A percentile compares a stretch with the other conserved stretches of the same genome.
Evolutionary conservation across 2,888 invertebrate genomes (phyloP).

Genomic region (Omphaloscelis lunosa): DNA sequence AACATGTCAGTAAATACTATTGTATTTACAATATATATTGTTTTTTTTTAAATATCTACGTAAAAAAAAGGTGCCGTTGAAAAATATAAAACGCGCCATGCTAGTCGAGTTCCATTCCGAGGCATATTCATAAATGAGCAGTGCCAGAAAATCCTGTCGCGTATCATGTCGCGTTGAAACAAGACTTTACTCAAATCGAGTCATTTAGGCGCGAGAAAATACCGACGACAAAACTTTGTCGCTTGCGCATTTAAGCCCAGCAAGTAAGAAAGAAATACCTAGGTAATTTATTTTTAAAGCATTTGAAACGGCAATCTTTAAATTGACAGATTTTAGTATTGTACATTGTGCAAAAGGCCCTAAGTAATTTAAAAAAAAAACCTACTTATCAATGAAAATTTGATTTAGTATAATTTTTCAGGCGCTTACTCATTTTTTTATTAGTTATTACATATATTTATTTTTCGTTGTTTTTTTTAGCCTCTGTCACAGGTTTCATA

Average conservation of each 20-base stretch:
- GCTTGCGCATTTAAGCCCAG: neutral
- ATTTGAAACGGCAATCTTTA: constrained; percentile 1
- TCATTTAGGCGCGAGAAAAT: constrained; percentile 4
- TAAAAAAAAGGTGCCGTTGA: neutral
- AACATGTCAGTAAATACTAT: constrained; percentile 19
- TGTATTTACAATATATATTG: neutral
- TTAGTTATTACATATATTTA: neutral
- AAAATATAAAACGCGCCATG: constrained; percentile 14
- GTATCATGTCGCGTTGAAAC: constrained; percentile 5
- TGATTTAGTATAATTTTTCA: neutral
- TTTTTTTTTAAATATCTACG: neutral
- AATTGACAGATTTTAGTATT: neutral
- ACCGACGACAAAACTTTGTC: constrained; percentile 2
- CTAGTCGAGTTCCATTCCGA: neutral
- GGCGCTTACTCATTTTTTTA: constrained; percentile 4
- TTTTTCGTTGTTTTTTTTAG: neutral
- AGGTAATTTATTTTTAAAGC: neutral
- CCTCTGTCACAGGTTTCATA: neutral
- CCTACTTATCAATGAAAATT: neutral
- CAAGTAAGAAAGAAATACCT: neutral
- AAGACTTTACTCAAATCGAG: neutral
- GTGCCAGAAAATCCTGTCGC: constrained; percentile 8
- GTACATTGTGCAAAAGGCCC: too few species aligned
- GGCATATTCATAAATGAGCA: constrained; percentile 5
- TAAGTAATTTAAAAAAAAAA: neutral